Conservation (phyloP, 2,888 invertebrate species). For the Drosophila fungiperda region DNA sequence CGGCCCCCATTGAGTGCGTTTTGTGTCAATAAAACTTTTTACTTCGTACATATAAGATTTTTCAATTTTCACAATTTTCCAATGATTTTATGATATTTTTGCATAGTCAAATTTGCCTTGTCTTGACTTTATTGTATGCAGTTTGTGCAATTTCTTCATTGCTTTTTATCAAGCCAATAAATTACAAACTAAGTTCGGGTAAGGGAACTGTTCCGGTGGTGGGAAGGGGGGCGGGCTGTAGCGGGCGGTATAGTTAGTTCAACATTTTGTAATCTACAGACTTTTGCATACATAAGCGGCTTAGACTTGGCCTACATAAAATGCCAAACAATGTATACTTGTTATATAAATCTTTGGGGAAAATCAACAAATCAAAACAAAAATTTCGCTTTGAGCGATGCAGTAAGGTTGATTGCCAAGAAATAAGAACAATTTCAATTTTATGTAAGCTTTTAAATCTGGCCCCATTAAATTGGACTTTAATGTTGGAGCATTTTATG, state of each 20-base stretch:
- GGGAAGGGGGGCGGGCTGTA: too few species aligned
- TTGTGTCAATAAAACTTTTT: constrained; percentile 61
- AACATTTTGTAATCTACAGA: constrained; percentile 60
- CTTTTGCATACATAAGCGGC: constrained; percentile 74
- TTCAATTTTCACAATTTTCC: constrained; percentile 62
- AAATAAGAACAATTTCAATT: constrained; percentile 40
- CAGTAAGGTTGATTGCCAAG: constrained; percentile 67
- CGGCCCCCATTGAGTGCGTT: constrained; percentile 38
- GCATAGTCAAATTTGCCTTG: constrained; percentile 58
- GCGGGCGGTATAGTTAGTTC: constrained; percentile 19
- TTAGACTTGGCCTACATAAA: constrained; percentile 67
- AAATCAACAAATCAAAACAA: constrained; percentile 71
- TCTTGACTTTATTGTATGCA: constrained; percentile 44
- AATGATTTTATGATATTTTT: constrained; percentile 65
- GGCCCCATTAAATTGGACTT: constrained; percentile 33
- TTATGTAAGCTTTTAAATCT: constrained; percentile 18
- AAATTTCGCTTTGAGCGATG: constrained; percentile 53
- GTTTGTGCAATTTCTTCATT: constrained; percentile 70
- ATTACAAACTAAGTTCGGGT: constrained; percentile 56
- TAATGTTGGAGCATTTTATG: constrained; percentile 34
- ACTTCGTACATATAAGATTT: constrained; percentile 20
- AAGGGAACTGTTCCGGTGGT: background rate
- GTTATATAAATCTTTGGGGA: constrained; percentile 45
- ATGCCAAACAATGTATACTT: constrained; percentile 25
- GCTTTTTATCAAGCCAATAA: constrained; percentile 70